phyloP scores from a whole-genome alignment of 1,140 invertebrate genomes.

The Steinernema feltiae region DNA sequence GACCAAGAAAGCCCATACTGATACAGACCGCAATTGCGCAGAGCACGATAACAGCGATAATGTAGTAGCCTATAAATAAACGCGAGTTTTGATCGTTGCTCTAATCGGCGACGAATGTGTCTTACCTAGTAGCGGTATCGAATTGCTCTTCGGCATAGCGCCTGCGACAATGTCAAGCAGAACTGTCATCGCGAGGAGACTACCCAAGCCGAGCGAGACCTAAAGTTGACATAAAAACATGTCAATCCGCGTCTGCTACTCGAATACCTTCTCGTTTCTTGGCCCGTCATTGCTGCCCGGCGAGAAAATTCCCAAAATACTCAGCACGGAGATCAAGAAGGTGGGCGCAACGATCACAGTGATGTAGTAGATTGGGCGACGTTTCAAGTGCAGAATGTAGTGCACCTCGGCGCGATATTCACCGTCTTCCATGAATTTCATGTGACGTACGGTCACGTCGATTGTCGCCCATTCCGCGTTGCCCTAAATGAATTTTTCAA shows the following conservation, averaged over 20 bases:
- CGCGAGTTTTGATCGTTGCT: background rate
- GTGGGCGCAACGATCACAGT: slow-evolving; percentile 47
- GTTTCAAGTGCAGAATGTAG: slow-evolving; percentile 44
- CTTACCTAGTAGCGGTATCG: slow-evolving; percentile 42
- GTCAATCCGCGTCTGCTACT: background rate
- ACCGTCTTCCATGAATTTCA: slow-evolving; percentile 46
- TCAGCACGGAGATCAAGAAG: slow-evolving; percentile 42
- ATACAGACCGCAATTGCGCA: slow-evolving; percentile 46
- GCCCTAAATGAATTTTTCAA: slow-evolving; percentile 28
- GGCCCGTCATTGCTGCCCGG: slow-evolving; percentile 39
- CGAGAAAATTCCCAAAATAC: slow-evolving; percentile 48
- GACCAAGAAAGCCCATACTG: slow-evolving; percentile 37
- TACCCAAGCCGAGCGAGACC: slow-evolving; percentile 44
- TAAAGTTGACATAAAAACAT: slow-evolving; percentile 3
- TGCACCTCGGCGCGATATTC: slow-evolving; percentile 43
- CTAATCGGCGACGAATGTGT: background rate
- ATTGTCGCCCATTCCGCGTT: slow-evolving; percentile 54
- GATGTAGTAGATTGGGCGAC: slow-evolving; percentile 48
- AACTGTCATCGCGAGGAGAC: slow-evolving; percentile 43
- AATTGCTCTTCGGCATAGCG: slow-evolving; percentile 49
- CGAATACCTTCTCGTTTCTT: slow-evolving; percentile 49
- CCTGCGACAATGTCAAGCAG: slow-evolving; percentile 43
- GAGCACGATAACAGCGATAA: slow-evolving; percentile 42
- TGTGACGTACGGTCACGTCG: slow-evolving; percentile 47
- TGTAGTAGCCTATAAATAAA: slow-evolving; percentile 33